These are phyloP conservation scores for Sesamia inferens DNA, from an alignment of 2,888 invertebrate genomes.

Conservation along the genomic window DNA sequence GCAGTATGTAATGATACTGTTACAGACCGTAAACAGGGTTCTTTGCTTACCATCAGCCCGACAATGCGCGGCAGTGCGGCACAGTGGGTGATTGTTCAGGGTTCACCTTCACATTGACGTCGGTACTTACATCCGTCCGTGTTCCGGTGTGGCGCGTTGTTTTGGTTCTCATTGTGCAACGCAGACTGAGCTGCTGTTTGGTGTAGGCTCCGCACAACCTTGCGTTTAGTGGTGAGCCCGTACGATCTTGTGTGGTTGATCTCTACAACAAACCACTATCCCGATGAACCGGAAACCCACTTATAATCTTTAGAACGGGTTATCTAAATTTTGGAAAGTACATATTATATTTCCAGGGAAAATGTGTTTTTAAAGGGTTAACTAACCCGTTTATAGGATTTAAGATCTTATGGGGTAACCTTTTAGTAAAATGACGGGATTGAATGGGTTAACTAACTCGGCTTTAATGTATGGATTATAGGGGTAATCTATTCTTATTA, in stretches of 20 bases:
- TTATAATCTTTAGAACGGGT: too few species aligned
- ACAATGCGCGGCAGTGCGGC: constrained; percentile 12
- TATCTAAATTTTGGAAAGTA: background rate
- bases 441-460: too few species aligned
- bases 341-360: background rate
- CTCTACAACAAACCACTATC: background rate
- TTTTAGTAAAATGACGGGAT: too few species aligned
- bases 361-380: background rate
- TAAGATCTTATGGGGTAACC: too few species aligned
- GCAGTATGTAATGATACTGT: background rate
- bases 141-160: constrained; percentile 24
- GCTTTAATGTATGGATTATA: too few species aligned
- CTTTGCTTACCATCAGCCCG: background rate
- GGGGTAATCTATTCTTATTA: too few species aligned
- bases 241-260: background rate
- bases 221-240: background rate
- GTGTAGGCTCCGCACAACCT: background rate
- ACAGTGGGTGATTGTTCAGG: constrained; percentile 5
- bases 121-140: constrained; percentile 9
- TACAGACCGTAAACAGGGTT: background rate
- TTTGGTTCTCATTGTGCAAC: constrained; percentile 2
- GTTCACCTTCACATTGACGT: constrained; percentile 29
- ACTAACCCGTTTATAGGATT: too few species aligned
- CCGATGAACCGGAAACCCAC: background rate
- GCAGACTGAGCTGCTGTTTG: constrained; percentile 2